Percentiles rank a stretch among this genome's conserved stretches.
Conservation (phyloP, 2,888 invertebrate genomes). For the Lepidocyrtoides sp. region DNA sequence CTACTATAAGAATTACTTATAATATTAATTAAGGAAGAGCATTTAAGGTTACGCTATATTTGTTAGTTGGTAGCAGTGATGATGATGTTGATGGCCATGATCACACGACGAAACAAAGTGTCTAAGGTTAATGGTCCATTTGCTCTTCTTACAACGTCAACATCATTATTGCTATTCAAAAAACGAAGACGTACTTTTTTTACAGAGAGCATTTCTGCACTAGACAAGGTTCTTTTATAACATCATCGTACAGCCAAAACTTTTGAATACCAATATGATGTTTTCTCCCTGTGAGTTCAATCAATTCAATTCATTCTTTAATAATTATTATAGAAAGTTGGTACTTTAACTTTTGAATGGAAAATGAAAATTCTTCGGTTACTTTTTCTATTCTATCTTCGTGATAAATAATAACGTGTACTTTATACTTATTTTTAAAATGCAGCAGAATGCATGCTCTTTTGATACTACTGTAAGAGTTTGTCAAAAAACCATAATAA, state of each 20-base stretch:
- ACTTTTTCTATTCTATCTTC: neutral
- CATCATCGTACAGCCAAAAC: neutral
- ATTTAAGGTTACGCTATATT: no score
- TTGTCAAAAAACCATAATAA: no score
- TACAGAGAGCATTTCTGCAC: neutral
- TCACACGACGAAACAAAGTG: conserved; percentile 38
- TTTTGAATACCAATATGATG: neutral
- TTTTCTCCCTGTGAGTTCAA: neutral
- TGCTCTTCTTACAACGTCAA: neutral
- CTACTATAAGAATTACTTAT: neutral
- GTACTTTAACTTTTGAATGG: neutral
- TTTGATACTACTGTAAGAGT: neutral
- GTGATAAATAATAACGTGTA: neutral
- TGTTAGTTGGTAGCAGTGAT: neutral
- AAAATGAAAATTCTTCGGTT: neutral
- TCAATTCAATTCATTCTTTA: neutral
- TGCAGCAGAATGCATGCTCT: neutral
- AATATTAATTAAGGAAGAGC: neutral
- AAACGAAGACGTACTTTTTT: conserved; percentile 25
- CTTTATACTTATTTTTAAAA: neutral
- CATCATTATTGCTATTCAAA: neutral
- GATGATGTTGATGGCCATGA: conserved; percentile 31
- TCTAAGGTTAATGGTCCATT: conserved; percentile 51
- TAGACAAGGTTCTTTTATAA: conserved; percentile 33
- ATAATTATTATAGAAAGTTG: neutral